Base-by-base conservation (phyloP, 2,888 invertebrate genomes). In the Cosmia pyralina region DNA sequence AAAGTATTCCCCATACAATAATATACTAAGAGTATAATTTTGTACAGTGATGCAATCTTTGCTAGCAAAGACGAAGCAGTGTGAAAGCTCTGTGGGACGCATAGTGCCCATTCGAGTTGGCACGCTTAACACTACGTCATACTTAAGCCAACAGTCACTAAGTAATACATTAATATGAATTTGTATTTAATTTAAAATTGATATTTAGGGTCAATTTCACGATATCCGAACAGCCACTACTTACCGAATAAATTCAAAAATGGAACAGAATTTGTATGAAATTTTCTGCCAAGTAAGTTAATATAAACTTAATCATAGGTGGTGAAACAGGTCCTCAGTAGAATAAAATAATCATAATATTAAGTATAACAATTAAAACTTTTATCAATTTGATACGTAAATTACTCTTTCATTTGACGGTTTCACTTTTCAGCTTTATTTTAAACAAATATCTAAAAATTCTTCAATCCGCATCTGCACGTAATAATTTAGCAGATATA, bases 401-500 rank as follows among this genome's bases (percentile, higher is more conserved):
- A 28, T 19, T 19, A 11, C 4, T 38, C 38, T 38, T 38, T 38
- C 38, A 17, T 1, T 68, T 34, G 8, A 34, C 10, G 8, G 22
- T 28, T 71, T 52, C 41, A 69, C 17, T 19, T 53, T 53, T 38
- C 17, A 72, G 17, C 8, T 0, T 28, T 28, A 38, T n/a, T 38
- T 13, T 28, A 19, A 73, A 53, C 60, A 60, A 22, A 34, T 8
- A 44, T 50, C 22, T 34, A 52, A 11, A 46, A 53, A 72, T 53
- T 60, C 28, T 46, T 41, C 52, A 64, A 53, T 53, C 38, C 34
- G 19, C 57, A 41, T 4, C n/a, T 28, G 8, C 57, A 15, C 38
- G 46, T 22, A 17, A 79, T 50, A 58, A 55, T 55, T 52, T 34
- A 52, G 71, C 59, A 59, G 38, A 8, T 57, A 79, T 48, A 72